A percentile compares a stretch with the other conserved stretches of the same genome.
Conservation (phyloP, 1,140 invertebrate genomes). For the Drosophila yakuba region DNA sequence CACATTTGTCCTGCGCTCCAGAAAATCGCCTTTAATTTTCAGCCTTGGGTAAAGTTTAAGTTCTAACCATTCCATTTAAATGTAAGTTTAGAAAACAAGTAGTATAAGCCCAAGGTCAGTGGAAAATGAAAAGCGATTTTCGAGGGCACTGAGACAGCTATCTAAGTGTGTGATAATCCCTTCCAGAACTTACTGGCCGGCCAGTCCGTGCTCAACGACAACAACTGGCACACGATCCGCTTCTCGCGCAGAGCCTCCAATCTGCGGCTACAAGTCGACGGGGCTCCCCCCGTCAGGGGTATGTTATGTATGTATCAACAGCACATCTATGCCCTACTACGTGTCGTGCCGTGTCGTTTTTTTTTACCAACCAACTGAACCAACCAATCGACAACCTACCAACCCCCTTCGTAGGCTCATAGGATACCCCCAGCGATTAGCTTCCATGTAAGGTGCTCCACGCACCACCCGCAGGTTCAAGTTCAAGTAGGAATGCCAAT, state of each 20-base stretch:
- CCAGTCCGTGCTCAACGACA: slow-evolving; percentile 93
- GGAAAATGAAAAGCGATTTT: slow-evolving; percentile 4
- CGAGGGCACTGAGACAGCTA: not conserved
- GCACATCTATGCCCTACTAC: slow-evolving; percentile 86
- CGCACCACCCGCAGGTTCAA: slow-evolving; percentile 49
- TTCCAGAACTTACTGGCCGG: slow-evolving; percentile 92
- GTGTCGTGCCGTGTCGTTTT: slow-evolving; percentile 85
- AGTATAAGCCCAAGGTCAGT: not conserved
- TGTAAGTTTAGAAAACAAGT: not conserved
- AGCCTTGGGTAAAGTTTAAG: too few relatives aligned
- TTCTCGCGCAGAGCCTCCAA: slow-evolving; percentile 93
- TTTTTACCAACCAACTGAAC: slow-evolving; percentile 56
- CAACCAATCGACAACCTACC: slow-evolving; percentile 34
- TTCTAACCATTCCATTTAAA: too few relatives aligned
- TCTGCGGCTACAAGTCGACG: slow-evolving; percentile 94
- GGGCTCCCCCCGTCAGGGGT: slow-evolving; percentile 92
- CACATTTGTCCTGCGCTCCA: not conserved
- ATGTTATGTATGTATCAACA: slow-evolving; percentile 89
- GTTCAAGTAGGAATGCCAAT: slow-evolving; percentile 40
- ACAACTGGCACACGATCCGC: slow-evolving; percentile 96
- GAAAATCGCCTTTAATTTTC: slow-evolving; percentile 14
- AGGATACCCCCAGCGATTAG: slow-evolving; percentile 33
- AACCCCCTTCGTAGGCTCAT: slow-evolving; percentile 18
- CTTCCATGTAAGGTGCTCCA: slow-evolving; percentile 44
- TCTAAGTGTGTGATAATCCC: slow-evolving; percentile 11